Conservation (phyloP, 2,888 invertebrate genomes). For the Asteroscopus sphinx region DNA sequence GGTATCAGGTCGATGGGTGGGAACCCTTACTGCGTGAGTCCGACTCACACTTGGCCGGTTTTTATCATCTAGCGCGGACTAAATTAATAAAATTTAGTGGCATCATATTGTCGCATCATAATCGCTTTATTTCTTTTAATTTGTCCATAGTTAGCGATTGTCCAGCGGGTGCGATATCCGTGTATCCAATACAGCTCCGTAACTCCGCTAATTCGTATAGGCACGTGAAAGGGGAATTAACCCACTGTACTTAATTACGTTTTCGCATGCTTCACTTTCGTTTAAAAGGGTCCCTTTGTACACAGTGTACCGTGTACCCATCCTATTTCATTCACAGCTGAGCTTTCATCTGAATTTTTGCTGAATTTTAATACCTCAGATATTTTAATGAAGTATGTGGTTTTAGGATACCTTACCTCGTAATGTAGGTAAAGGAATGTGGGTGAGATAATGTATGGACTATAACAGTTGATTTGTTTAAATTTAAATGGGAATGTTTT, state of each 20-base stretch:
- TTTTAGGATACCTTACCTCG: slow-evolving; percentile 43
- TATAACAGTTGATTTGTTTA: slow-evolving; percentile 22
- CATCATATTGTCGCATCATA: background rate
- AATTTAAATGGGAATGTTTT: background rate
- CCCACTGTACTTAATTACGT: slow-evolving; percentile 87
- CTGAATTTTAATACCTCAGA: slow-evolving; percentile 57
- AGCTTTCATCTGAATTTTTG: slow-evolving; percentile 67
- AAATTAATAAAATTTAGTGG: too few relatives aligned
- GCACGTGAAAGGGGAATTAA: slow-evolving; percentile 87
- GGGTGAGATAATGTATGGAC: slow-evolving; percentile 12
- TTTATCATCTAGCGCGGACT: too few relatives aligned
- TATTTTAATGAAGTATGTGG: slow-evolving; percentile 59
- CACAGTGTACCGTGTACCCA: slow-evolving; percentile 68
- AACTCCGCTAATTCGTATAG: slow-evolving; percentile 83
- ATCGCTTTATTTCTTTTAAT: slow-evolving; percentile 23
- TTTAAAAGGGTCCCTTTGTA: slow-evolving; percentile 84
- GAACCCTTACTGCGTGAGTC: too few relatives aligned
- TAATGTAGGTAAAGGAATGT: slow-evolving; percentile 14
- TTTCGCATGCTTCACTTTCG: slow-evolving; percentile 88
- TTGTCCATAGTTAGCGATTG: slow-evolving; percentile 61
- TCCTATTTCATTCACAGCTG: slow-evolving; percentile 73
- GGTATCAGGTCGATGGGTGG: too few relatives aligned
- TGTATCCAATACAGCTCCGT: slow-evolving; percentile 70
- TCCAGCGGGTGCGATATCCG: slow-evolving; percentile 65
- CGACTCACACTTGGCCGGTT: too few relatives aligned